phyloP scores from a whole-genome alignment of 2,797 vertebrate species.

The Bovichtus diacanthus region DNA sequence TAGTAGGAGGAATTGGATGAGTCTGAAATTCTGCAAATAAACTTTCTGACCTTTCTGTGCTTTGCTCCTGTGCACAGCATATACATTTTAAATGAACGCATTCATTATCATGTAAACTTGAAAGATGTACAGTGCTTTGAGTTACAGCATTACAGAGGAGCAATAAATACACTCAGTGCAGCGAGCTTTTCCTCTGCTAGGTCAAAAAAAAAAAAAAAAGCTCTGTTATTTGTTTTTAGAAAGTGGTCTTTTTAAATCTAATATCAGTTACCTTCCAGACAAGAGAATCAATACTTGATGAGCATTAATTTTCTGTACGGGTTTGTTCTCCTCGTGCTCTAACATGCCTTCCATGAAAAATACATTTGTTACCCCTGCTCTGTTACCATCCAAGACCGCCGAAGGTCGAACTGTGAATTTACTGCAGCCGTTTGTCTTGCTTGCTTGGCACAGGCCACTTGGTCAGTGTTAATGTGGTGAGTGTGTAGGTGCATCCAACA shows the following conservation, averaged over 20 bases:
- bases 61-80: conserved; percentile 36
- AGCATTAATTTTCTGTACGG: conserved; percentile 57
- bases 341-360: conserved; percentile 72
- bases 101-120: conserved; percentile 28
- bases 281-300: conserved; percentile 69
- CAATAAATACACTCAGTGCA: conserved; percentile 18
- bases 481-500: conserved; percentile 59
- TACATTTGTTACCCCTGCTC: conserved; percentile 66
- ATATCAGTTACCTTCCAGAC: conserved; percentile 44
- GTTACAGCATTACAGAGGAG: conserved; percentile 8
- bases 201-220: conserved; percentile 13
- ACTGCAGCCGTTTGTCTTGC: conserved; percentile 75
- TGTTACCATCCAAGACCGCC: conserved; percentile 50
- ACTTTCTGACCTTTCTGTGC: conserved; percentile 31
- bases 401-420: conserved; percentile 77
- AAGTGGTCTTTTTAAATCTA: conserved; percentile 48
- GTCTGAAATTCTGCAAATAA: conserved; percentile 26
- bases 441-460: conserved; percentile 62
- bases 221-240: conserved; percentile 36
- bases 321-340: conserved; percentile 49
- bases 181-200: conserved; percentile 9
- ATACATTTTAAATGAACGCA: conserved; percentile 30
- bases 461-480: conserved; percentile 75
- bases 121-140: conserved; percentile 19
- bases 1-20: conserved; percentile 13